Evolutionary conservation across 2,888 invertebrate species (phyloP).

Genomic region (Macrophya alboannulata): DNA sequence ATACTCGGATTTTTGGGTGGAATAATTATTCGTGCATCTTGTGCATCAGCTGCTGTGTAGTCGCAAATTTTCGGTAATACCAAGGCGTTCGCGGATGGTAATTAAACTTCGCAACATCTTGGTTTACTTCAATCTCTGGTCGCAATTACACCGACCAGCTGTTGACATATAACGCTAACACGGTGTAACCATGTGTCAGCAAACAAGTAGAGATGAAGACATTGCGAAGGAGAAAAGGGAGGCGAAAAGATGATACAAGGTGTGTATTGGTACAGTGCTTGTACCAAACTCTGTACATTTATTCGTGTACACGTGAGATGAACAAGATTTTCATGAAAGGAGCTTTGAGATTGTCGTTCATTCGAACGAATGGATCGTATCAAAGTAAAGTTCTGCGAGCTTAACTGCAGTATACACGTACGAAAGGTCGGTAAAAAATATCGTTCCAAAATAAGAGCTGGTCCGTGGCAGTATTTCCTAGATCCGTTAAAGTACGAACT

Average conservation of each 20-base stretch:
- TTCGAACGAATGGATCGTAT: neutral
- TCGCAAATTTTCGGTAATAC: neutral
- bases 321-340: neutral
- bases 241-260: neutral
- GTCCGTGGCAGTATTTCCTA: neutral
- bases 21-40: neutral
- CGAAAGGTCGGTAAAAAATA: conserved; percentile 17
- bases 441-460: neutral
- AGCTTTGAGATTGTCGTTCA: conserved; percentile 16
- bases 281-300: neutral
- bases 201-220: conserved; percentile 16
- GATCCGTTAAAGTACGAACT: neutral
- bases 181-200: neutral
- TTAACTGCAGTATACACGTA: neutral
- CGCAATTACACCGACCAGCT: conserved; percentile 40
- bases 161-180: conserved; percentile 1
- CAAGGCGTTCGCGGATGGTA: conserved; percentile 52
- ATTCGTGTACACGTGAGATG: neutral
- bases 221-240: neutral
- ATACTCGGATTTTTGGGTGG: too few relatives aligned
- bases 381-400: neutral
- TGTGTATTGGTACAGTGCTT: neutral
- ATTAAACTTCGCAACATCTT: conserved; percentile 65
- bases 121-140: conserved; percentile 63
- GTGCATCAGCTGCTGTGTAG: conserved; percentile 13